phyloP scores from a whole-genome alignment of 2,797 vertebrate species.

The Ptychadena robeensis region DNA sequence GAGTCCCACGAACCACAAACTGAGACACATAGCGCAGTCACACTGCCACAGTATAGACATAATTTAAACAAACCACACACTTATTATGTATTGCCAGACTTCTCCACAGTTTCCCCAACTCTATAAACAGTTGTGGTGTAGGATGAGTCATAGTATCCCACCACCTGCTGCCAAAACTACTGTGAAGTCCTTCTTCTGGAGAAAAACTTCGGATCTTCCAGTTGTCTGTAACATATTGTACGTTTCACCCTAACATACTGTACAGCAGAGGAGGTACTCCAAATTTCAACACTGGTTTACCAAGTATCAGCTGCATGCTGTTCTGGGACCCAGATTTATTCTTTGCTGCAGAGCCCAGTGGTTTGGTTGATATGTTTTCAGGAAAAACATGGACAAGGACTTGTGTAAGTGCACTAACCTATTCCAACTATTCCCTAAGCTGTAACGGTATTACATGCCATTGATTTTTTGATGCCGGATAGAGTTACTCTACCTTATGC shows the following conservation, averaged over 20 bases:
- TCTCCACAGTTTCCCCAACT: slow-evolving; percentile 17
- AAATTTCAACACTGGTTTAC: not conserved
- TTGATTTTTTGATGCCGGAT: too few relatives aligned
- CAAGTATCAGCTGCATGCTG: not conserved
- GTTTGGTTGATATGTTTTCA: too few relatives aligned
- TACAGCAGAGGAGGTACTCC: not conserved
- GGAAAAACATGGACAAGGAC: too few relatives aligned
- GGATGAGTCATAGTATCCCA: slow-evolving; percentile 47
- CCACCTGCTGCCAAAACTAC: slow-evolving; percentile 56
- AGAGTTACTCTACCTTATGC: too few relatives aligned
- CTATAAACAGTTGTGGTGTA: slow-evolving; percentile 14
- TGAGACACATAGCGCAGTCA: slow-evolving; percentile 43
- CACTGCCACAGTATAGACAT: slow-evolving; percentile 52
- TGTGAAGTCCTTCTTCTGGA: slow-evolving; percentile 8
- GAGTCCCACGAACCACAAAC: slow-evolving; percentile 52
- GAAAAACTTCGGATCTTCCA: not conserved
- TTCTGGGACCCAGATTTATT: not conserved
- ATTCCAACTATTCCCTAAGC: too few relatives aligned
- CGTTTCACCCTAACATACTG: not conserved
- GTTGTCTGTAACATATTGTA: not conserved
- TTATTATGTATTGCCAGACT: slow-evolving; percentile 46
- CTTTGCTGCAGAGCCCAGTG: too few relatives aligned
- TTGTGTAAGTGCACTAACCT: too few relatives aligned
- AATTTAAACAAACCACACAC: slow-evolving; percentile 56
- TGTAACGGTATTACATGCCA: too few relatives aligned